Percentiles rank a stretch among this genome's conserved stretches.
Conservation (phyloP, 2,888 invertebrate genomes). For the Cephus spinipes region DNA sequence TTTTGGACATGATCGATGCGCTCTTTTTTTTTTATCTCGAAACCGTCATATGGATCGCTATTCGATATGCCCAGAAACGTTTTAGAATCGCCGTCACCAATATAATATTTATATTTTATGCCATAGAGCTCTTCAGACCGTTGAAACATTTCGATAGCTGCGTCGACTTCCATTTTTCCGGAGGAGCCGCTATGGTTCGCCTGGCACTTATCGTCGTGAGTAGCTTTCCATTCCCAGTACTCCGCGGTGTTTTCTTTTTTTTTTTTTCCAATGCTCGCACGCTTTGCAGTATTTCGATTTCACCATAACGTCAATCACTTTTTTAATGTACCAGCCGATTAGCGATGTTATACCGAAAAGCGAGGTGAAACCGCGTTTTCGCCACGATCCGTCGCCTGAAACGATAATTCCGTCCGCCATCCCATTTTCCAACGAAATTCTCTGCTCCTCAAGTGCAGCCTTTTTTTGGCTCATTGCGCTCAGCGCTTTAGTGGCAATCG, state of each 20-base stretch:
- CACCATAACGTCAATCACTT: slow-evolving; percentile 7
- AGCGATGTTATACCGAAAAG: slow-evolving; percentile 10
- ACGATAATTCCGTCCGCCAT: slow-evolving; percentile 23
- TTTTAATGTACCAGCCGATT: slow-evolving; percentile 11
- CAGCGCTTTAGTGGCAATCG: slow-evolving; percentile 23
- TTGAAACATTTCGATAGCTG: slow-evolving; percentile 12
- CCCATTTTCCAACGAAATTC: slow-evolving; percentile 27
- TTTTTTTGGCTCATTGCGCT: slow-evolving; percentile 22
- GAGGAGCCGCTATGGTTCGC: slow-evolving; percentile 19
- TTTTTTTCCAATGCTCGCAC: no score
- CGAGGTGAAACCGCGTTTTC: slow-evolving; percentile 9
- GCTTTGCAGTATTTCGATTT: no score
- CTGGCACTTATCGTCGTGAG: slow-evolving; percentile 21
- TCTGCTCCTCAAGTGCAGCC: slow-evolving; percentile 25
- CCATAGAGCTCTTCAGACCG: slow-evolving; percentile 22
- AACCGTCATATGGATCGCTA: slow-evolving; percentile 7
- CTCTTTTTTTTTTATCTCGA: slow-evolving; percentile 10
- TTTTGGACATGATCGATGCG: neutral
- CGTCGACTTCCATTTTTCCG: slow-evolving; percentile 23
- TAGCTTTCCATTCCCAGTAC: slow-evolving; percentile 21
- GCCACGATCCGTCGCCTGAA: slow-evolving; percentile 11
- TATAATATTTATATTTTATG: slow-evolving; percentile 10
- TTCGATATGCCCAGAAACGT: slow-evolving; percentile 1
- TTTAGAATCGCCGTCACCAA: slow-evolving; percentile 9
- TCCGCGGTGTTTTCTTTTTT: slow-evolving; percentile 12